Base-by-base conservation (phyloP, 1,140 invertebrate species). In the Goniozus legneri region DNA sequence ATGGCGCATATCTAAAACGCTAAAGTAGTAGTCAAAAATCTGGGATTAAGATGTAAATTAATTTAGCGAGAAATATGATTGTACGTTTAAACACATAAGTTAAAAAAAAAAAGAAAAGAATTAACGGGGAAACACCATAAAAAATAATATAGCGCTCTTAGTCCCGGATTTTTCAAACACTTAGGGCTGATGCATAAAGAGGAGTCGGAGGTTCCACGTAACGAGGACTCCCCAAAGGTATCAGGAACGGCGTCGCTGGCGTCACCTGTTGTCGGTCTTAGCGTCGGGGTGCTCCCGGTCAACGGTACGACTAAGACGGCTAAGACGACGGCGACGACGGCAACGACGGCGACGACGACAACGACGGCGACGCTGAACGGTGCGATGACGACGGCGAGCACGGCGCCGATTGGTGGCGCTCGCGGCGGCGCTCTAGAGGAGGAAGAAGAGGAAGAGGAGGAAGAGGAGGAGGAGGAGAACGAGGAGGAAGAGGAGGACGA, bases 141-240 rank as follows among this genome's bases (percentile, higher is more conserved):
- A 40, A n/a, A n/a, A n/a, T n/a, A n/a, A n/a, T n/a, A n/a, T n/a
- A n/a, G n/a, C n/a, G n/a, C n/a, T n/a, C n/a, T n/a, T n/a, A n/a
- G n/a, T n/a, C n/a, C n/a, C n/a, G n/a, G n/a, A n/a, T n/a, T n/a
- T n/a, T n/a, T n/a, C n/a, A n/a, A n/a, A n/a, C n/a, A n/a, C n/a
- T n/a, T 8, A 58, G 43, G 32, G 38, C 38, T 41, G 43, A 62
- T 48, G 48, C 62, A 56, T 44, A 65, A 56, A 47, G 69, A 58
- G 58, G 71, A 60, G 43, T 75, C 77, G 44, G 65, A 78, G 75
- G 58, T 73, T 72, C 38, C 76, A 52, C 61, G 65, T 53, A 50
- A 60, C 60, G 71, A 68, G 44, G 68, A 69, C 18, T 52, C 63
- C 14, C 53, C 49, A 44, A 62, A 61, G 10, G 24, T 27, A 6